Percentiles rank a stretch among this genome's conserved stretches.
Conservation (phyloP, 1,140 invertebrate genomes). For the Drosophila sulfurigaster region DNA sequence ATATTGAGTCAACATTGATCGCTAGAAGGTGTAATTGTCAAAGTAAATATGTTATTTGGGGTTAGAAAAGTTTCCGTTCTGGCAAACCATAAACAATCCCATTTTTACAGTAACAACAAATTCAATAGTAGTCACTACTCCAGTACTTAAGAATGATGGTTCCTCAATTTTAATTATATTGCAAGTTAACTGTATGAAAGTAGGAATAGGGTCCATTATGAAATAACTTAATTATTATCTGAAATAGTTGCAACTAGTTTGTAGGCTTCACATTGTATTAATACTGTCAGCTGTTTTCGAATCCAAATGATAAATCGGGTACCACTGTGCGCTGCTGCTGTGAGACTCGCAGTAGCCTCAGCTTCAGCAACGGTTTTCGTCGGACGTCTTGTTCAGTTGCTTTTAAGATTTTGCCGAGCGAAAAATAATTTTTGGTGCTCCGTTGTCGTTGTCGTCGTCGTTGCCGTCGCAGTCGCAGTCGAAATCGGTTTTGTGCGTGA, state of each 20-base stretch:
- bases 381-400: conserved; percentile 78
- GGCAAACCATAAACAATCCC: no score
- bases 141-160: no score
- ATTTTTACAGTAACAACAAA: no score
- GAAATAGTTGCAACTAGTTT: not conserved
- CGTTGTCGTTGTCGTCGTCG: conserved; percentile 40
- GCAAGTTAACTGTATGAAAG: no score
- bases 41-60: not conserved
- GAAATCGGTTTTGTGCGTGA: conserved; percentile 45
- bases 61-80: no score
- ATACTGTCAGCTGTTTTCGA: conserved; percentile 9
- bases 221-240: not conserved
- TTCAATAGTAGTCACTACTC: no score
- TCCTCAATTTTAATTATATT: no score
- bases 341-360: conserved; percentile 49
- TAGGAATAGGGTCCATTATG: no score
- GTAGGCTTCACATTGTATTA: not conserved
- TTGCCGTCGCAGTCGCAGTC: conserved; percentile 37
- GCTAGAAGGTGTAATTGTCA: no score
- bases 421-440: conserved; percentile 68
- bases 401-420: conserved; percentile 84
- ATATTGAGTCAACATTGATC: not conserved
- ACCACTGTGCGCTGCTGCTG: conserved; percentile 60
- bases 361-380: conserved; percentile 66
- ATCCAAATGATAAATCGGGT: not conserved